These are phyloP conservation scores for Benitochromis conjunctus DNA, from an alignment of 2,113 vertebrate genomes.

Conservation along the genomic window DNA sequence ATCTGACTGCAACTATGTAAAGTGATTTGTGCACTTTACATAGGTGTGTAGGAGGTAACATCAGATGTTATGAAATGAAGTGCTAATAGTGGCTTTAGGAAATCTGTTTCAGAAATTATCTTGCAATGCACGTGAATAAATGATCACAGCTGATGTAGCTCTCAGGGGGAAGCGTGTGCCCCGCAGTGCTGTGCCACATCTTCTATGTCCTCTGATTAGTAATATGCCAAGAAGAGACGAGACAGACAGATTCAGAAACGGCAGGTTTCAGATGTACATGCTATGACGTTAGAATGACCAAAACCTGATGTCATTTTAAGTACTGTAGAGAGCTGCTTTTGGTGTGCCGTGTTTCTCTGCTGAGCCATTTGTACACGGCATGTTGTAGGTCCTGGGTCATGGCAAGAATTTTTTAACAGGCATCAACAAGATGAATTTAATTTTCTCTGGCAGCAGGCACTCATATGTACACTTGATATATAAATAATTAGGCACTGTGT, in stretches of 20 bases:
- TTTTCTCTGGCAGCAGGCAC: neutral
- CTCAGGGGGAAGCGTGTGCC: neutral
- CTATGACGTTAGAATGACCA: neutral
- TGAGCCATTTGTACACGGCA: neutral
- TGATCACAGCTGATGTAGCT: neutral
- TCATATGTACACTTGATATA: neutral
- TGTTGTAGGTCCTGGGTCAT: slow-evolving; percentile 16
- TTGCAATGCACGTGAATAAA: neutral
- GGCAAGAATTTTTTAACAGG: slow-evolving; percentile 1
- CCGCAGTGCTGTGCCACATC: neutral
- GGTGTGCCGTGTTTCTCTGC: neutral
- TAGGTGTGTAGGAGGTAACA: neutral
- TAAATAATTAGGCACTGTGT: neutral
- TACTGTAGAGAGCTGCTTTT: neutral
- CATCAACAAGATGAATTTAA: neutral
- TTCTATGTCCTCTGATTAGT: neutral
- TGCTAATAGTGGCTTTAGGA: neutral
- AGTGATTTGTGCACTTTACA: neutral
- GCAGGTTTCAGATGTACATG: neutral
- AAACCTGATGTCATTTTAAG: neutral
- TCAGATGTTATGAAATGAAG: neutral
- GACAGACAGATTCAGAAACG: neutral
- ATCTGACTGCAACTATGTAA: neutral
- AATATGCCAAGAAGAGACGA: neutral
- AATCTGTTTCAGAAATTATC: neutral